Conservation (phyloP, 2,797 vertebrate species). For the Bucorvus abyssinicus region DNA sequence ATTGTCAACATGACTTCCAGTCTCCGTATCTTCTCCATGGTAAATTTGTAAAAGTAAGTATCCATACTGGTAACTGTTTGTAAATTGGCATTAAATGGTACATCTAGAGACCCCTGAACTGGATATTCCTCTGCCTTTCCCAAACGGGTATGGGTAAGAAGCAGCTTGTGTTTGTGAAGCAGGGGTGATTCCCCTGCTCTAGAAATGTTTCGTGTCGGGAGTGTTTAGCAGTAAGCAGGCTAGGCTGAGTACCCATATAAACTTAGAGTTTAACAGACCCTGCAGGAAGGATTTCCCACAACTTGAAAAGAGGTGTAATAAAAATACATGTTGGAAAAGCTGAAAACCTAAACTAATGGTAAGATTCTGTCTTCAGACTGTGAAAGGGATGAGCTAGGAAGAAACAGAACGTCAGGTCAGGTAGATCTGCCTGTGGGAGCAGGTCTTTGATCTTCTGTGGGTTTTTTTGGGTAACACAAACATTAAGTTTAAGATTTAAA, state of each 20-base stretch:
- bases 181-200: not conserved
- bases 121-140: not conserved
- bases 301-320: not conserved
- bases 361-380: not conserved
- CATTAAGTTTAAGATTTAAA: no score
- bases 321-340: not conserved
- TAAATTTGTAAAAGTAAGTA: conserved; percentile 86
- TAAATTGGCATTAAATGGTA: not conserved
- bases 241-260: not conserved
- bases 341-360: not conserved
- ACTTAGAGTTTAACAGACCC: not conserved
- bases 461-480: not conserved
- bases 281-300: not conserved
- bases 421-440: not conserved
- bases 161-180: not conserved
- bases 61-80: not conserved
- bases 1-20: conserved; percentile 91
- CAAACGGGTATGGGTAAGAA: not conserved
- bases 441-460: not conserved
- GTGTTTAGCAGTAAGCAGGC: not conserved
- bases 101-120: not conserved
- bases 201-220: not conserved
- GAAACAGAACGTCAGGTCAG: not conserved
- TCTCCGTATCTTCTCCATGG: conserved; percentile 87
- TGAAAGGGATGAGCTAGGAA: not conserved